Percentiles rank a stretch among this genome's conserved stretches.
Conservation (phyloP, 2,113 vertebrate genomes). For the Telmatochromis bifrenatus region DNA sequence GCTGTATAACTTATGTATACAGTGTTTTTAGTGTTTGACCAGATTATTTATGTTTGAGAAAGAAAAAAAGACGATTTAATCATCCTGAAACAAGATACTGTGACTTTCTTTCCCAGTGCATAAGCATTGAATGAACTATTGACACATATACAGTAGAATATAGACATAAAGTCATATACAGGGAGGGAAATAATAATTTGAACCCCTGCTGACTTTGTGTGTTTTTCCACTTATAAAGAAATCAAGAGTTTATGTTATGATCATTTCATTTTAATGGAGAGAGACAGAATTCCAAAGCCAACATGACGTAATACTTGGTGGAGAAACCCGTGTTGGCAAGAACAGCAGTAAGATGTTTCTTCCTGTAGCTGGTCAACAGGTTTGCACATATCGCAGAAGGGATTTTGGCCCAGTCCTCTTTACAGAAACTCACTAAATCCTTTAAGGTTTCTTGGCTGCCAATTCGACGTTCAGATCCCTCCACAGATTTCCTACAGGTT, state of each 20-base stretch:
- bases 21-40: not conserved
- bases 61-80: not conserved
- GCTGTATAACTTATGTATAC: not conserved
- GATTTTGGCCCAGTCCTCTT: not conserved
- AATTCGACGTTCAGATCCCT: not conserved
- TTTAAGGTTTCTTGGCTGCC: not conserved
- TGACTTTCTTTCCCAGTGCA: not conserved
- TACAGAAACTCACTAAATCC: not conserved
- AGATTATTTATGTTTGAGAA: not conserved
- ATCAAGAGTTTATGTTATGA: not conserved
- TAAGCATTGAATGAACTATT: not conserved
- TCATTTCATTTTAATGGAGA: not conserved
- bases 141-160: not conserved
- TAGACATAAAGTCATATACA: not conserved
- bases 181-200: not conserved
- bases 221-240: not conserved
- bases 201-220: not conserved
- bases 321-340: not conserved
- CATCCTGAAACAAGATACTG: not conserved
- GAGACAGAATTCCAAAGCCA: not conserved
- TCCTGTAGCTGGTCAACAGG: not conserved
- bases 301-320: not conserved
- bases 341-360: not conserved
- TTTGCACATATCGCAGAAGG: not conserved
- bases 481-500: not conserved